These are phyloP conservation scores for Heliocidaris erythrogramma DNA, from an alignment of 35 echinoderm and acorn worm genomes.

Conservation along the genomic window DNA sequence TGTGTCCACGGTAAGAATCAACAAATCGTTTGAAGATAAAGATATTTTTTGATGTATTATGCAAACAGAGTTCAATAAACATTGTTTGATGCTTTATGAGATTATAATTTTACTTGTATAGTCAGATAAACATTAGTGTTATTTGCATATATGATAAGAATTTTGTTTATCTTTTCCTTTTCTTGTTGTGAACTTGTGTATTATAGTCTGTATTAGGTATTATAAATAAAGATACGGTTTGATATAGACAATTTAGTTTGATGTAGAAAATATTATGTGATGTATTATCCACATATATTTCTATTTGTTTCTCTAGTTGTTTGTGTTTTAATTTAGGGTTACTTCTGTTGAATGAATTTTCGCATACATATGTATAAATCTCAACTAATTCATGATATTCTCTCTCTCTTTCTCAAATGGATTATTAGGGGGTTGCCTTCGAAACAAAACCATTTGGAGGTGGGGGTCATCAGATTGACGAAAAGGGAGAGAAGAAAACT, in stretches of 20 bases:
- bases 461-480: conserved; percentile 74
- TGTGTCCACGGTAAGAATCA: conserved; percentile 60
- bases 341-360: too few species aligned
- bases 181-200: not conserved
- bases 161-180: not conserved
- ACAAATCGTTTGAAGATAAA: not conserved
- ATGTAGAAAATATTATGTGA: too few species aligned
- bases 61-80: not conserved
- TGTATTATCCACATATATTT: too few species aligned
- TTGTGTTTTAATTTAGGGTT: too few species aligned
- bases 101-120: not conserved
- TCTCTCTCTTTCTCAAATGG: not conserved
- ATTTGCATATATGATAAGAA: not conserved
- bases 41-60: not conserved
- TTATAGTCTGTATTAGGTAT: not conserved
- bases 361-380: not conserved
- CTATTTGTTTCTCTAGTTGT: too few species aligned
- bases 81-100: not conserved
- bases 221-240: too few species aligned
- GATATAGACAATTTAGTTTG: too few species aligned
- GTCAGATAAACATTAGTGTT: not conserved
- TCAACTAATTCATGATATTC: not conserved
- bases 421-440: conserved; percentile 66
- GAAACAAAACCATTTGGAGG: conserved; percentile 88
- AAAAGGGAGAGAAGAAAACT: conserved; percentile 75